Evolutionary conservation across 2,797 vertebrate species (phyloP), one percentile per base, ranked within the genome.

Genomic region (Myiotriccus ornatus): DNA sequence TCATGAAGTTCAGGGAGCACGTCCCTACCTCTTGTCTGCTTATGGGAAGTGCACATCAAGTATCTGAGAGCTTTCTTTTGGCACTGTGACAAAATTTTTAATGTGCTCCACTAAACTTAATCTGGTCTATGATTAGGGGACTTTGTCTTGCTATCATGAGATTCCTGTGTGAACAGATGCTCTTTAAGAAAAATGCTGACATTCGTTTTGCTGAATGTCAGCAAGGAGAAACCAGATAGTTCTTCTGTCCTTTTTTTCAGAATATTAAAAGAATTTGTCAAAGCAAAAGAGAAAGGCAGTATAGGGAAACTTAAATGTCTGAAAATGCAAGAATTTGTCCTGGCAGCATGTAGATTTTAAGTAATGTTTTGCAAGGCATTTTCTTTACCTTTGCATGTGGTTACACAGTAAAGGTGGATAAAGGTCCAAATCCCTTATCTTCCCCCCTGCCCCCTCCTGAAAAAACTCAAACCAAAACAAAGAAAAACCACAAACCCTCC

Each of bases 111-210:
- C 67, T 60, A 68, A 27, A 10, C 28, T 49, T 74, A 17, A 69
- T 91, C 73, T 69, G 34, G 10, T 50, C 32, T 44, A 27, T 84
- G 70, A 70, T 52, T 44, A 59, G 63, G 69, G 69, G 63, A 71
- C 47, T 96, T 94, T 64, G 70, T 69, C 62, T 89, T 70, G 68
- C 85, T 82, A 35, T 75, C 59, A 23, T 43, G 47, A 76, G 69
- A 81, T 70, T 88, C 76, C 55, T 65, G 20, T 68, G 44, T 49
- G 69, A 92, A 35, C 12, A 87, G 80, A 78, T 71, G 67, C n/a
- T 71, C 30, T 91, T 84, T 81, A 83, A 87, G 34, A 65, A 93
- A 93, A 91, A 76, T 24, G 70, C n/a, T 83, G 83, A 92, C 50
- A 12, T 37, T 81, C 2, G 4, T 87, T 89, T 92, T 92, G 44